Evolutionary conservation across 2,113 vertebrate species (phyloP), one percentile per base, ranked within the genome.

Genomic region (Rattus rattus): DNA sequence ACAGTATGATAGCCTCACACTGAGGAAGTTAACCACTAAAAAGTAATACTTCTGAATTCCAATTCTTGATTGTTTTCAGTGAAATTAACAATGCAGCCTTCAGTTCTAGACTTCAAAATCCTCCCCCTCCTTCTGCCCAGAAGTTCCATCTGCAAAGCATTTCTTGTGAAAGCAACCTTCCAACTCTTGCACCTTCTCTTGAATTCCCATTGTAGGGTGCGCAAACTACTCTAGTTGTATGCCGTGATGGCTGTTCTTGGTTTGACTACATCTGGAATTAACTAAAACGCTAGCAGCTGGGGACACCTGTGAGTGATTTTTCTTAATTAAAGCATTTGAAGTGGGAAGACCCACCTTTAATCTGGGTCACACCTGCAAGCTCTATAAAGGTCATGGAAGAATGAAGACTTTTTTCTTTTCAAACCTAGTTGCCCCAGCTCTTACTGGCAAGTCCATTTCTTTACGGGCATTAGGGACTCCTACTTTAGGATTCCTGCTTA

Each of bases 41-140:
- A 76, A 81, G 47, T 2, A 79, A 65, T 1, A 52, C 13, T 5
- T 30, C 52, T 89, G 90, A 77, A 76, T 83, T 12, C 67, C 5
- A 87, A 67, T 72, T 94, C 19, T 86, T 52, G 28, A 77, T 52
- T 49, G 69, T 76, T 54, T 88, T 65, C 67, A 88, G 87, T 86
- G 52, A 95, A 85, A 88, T 88, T 26, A 72, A 14, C 14, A 94
- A 43, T 13, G 5, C 33, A 65, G 43, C 10, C 81, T 93, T 81
- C 95, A 91, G 77, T 92, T 95, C 22, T 30, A 96, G 80, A 80
- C 33, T 92, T 33, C 86, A 86, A 33, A 70, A 65, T 76, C 88
- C 88, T 26, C 49, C 49, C 30, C 7, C 2, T 7, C 11, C 63
- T 11, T 28, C 63, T 28, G 5, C 10, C 19, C 49, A 63, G 26